These are phyloP conservation scores for Vanacampus margaritifer DNA, from an alignment of 2,113 vertebrate species.

Conservation along the genomic window DNA sequence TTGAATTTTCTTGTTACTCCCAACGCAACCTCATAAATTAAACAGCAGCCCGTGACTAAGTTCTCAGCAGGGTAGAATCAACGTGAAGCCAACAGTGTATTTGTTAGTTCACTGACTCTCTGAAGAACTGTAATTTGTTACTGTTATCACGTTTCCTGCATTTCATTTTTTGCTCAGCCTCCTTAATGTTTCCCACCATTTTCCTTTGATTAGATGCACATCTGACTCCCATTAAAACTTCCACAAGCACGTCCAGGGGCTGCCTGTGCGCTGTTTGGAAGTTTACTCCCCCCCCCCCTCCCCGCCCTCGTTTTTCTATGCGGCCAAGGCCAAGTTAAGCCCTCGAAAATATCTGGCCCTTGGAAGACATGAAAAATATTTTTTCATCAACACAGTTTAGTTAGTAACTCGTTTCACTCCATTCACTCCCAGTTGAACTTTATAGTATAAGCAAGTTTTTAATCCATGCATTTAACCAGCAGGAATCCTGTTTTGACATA, in stretches of 20 bases:
- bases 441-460: slow-evolving; percentile 16
- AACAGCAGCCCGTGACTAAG: slow-evolving; percentile 13
- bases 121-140: slow-evolving; percentile 45
- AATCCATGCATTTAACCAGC: slow-evolving; percentile 23
- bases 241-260: slow-evolving; percentile 59
- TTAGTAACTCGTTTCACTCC: slow-evolving; percentile 20
- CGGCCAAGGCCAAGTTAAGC: slow-evolving; percentile 41
- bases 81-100: slow-evolving; percentile 15
- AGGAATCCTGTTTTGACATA: slow-evolving; percentile 17
- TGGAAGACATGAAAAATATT: slow-evolving; percentile 27
- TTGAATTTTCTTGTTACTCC: slow-evolving; percentile 18
- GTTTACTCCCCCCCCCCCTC: slow-evolving; percentile 19
- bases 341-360: slow-evolving; percentile 23
- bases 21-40: slow-evolving; percentile 38
- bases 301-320: slow-evolving; percentile 21
- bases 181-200: slow-evolving; percentile 67
- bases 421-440: slow-evolving; percentile 13
- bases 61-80: slow-evolving; percentile 32
- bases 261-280: slow-evolving; percentile 55
- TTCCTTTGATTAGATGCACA: slow-evolving; percentile 73
- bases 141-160: slow-evolving; percentile 60
- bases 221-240: slow-evolving; percentile 73
- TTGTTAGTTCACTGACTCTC: slow-evolving; percentile 32
- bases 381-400: slow-evolving; percentile 37
- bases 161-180: slow-evolving; percentile 42